These are phyloP conservation scores for Chiloscyllium plagiosum DNA, from an alignment of 2,113 vertebrate species.

Conservation along the genomic window DNA sequence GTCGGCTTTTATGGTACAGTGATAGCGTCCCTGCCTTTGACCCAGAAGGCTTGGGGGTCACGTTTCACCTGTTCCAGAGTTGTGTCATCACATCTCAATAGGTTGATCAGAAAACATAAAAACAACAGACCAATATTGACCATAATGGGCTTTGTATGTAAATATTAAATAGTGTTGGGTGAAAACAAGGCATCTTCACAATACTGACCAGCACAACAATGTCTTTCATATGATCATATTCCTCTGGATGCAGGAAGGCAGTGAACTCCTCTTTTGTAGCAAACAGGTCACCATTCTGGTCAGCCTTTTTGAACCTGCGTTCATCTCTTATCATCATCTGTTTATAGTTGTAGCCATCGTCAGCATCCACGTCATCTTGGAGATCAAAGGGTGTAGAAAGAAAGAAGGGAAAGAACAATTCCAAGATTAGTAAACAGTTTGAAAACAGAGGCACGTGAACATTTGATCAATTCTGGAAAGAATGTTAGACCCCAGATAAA, in stretches of 20 bases:
- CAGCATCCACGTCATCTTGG: slow-evolving; percentile 76
- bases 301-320: slow-evolving; percentile 76
- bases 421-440: background rate
- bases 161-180: background rate
- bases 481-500: background rate
- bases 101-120: too few relatives aligned
- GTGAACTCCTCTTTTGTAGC: slow-evolving; percentile 82
- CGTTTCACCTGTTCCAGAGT: too few relatives aligned
- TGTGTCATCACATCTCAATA: too few relatives aligned
- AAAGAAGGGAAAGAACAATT: background rate
- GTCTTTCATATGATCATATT: slow-evolving; percentile 86
- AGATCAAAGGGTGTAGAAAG: background rate
- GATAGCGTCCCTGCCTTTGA: too few relatives aligned
- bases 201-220: slow-evolving; percentile 75
- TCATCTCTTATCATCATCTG: slow-evolving; percentile 83
- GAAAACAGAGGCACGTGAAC: background rate
- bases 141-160: too few relatives aligned
- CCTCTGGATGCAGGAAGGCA: slow-evolving; percentile 83
- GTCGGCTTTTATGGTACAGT: too few relatives aligned
- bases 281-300: slow-evolving; percentile 67
- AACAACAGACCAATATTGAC: too few relatives aligned
- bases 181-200: background rate
- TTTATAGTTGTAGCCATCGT: slow-evolving; percentile 79
- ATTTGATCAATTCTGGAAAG: background rate
- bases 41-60: too few relatives aligned